Conservation (phyloP, 1,140 invertebrate genomes). For the Magallana ariakensis region DNA sequence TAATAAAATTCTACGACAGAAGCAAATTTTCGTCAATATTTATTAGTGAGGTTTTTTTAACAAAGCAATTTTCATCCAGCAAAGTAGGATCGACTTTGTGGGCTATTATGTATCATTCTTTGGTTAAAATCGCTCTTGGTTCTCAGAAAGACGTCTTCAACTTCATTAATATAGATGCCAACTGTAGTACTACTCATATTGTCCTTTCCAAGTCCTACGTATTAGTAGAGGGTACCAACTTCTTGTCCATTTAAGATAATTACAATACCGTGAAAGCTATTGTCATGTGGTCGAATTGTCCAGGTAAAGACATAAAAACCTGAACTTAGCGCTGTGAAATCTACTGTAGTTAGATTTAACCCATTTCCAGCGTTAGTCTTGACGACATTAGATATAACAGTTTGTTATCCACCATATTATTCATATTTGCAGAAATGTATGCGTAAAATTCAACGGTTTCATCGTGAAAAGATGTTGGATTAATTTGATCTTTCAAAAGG, state of each 20-base stretch:
- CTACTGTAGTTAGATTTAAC: constrained; percentile 24
- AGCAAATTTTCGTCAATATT: too few relatives aligned
- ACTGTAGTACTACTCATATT: neutral
- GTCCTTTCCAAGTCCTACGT: neutral
- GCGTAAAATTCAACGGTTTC: constrained; percentile 21
- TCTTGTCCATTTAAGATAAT: constrained; percentile 1
- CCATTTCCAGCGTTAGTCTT: constrained; percentile 44
- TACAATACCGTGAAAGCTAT: neutral
- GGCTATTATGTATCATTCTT: neutral
- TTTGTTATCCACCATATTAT: constrained; percentile 18
- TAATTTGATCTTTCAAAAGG: neutral
- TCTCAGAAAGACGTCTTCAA: neutral
- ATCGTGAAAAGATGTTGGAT: neutral
- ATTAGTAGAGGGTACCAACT: neutral
- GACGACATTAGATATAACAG: constrained; percentile 30
- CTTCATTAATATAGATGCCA: neutral
- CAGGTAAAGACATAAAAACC: constrained; percentile 51
- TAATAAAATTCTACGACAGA: too few relatives aligned
- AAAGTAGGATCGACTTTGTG: neutral
- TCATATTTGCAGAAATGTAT: neutral
- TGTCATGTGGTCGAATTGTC: neutral
- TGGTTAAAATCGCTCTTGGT: neutral
- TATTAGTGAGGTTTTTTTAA: neutral
- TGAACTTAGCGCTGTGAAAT: constrained; percentile 40
- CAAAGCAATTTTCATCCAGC: constrained; percentile 1